Evolutionary conservation across 1,140 invertebrate genomes (phyloP), one percentile per base, ranked within the genome.

Genomic region (Lethocerus indicus): DNA sequence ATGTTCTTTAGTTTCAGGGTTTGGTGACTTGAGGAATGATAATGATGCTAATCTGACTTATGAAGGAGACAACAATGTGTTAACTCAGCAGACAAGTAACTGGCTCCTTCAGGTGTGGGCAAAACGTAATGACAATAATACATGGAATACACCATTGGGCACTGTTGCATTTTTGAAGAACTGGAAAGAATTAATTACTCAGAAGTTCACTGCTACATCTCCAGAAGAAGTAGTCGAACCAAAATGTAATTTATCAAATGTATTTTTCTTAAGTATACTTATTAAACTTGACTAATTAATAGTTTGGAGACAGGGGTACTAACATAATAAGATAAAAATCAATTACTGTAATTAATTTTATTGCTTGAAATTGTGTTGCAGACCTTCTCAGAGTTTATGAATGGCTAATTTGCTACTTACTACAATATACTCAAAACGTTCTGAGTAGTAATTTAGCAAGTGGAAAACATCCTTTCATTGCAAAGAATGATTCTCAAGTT

Each of bases 31-130:
- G 40, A 74, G 87, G 48, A 79, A 81, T 65, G 83, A 92, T 63
- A 81, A 93, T 66, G 92, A 97, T 68, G 83, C 88, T 0, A 88
- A 87, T 56, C 83, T 82, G 55, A 96, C 91, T 0, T 96, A 94
- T 59, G 92, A 97, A 69, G 93, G 92, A 4, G 92, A 97, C 64
- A 94, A 93, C 67, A 92, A 92, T 66, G 88, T 97, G 35, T 69
- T 97, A 5, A 75, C 90, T 9, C 92, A 96, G 62, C 93, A 97
- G 71, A 79, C 89, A 0, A 87, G 83, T 61, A 96, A 96, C 64
- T 89, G 83, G 81, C 67, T 92, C 4, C 48, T 59, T 3, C 43
- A 54, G 28, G 49, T 57, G 7, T 59, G 57, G 54, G 44, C 54
- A 23, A 52, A 49, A 37, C 53, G 48, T 44, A 47, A 55, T 49